phyloP scores from a whole-genome alignment of 2,113 vertebrate species.

The Paralichthys olivaceus region DNA sequence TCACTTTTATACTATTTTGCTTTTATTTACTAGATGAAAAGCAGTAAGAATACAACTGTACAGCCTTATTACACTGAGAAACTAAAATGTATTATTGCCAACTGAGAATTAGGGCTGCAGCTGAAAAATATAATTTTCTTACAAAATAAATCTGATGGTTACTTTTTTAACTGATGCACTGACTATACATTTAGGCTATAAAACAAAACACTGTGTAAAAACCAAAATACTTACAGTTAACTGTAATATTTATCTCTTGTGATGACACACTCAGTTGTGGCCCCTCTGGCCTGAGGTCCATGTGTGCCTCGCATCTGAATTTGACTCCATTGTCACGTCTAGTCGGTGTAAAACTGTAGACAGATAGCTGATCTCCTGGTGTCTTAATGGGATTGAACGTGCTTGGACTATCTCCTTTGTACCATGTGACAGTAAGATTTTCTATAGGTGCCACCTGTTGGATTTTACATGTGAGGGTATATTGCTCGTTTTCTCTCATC shows the following conservation, averaged over 20 bases:
- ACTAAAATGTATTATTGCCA: not conserved
- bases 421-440: conserved; percentile 56
- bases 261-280: conserved; percentile 4
- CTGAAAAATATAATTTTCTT: no score
- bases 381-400: fast-evolving
- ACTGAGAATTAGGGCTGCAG: not conserved
- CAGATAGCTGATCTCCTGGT: conserved; percentile 15
- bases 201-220: not conserved
- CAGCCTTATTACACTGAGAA: no score
- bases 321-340: conserved; percentile 41
- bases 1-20: not conserved
- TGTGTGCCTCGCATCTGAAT: conserved; percentile 70
- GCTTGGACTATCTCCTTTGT: not conserved
- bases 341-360: fast-evolving
- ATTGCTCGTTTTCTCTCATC: not conserved
- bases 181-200: not conserved
- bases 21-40: not conserved
- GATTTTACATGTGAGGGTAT: conserved; percentile 67
- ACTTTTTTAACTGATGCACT: no score
- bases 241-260: conserved; percentile 3
- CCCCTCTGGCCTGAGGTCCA: conserved; percentile 66
- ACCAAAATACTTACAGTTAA: conserved; percentile 67
- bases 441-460: conserved; percentile 24
- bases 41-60: not conserved
- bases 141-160: no score